These are phyloP conservation scores for Takifugu ocellatus DNA, from an alignment of 2,797 vertebrate genomes.

Conservation along the genomic window DNA sequence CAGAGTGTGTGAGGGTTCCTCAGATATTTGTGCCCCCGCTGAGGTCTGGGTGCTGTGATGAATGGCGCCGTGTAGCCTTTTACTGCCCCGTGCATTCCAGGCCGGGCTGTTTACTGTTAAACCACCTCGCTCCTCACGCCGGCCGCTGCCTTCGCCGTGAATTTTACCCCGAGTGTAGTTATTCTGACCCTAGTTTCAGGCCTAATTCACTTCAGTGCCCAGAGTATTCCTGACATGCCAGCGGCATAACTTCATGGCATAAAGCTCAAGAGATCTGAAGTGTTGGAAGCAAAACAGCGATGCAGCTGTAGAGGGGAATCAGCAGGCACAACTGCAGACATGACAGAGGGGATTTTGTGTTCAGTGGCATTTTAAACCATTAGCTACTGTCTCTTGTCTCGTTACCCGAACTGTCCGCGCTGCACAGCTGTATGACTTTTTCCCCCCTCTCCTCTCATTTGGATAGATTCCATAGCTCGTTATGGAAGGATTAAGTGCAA, in stretches of 20 bases:
- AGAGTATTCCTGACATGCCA: conserved; percentile 46
- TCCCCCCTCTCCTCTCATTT: conserved; percentile 7
- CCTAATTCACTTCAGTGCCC: conserved; percentile 33
- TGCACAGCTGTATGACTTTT: conserved; percentile 50
- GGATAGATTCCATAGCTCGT: conserved; percentile 54
- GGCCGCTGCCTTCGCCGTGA: conserved; percentile 44
- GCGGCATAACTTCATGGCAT: conserved; percentile 52
- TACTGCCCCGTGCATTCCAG: conserved; percentile 56
- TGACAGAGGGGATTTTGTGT: conserved; percentile 59
- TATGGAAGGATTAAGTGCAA: conserved; percentile 59
- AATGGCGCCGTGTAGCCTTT: conserved; percentile 56
- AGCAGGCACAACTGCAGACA: conserved; percentile 43
- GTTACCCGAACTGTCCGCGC: conserved; percentile 34
- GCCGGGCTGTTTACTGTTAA: conserved; percentile 63
- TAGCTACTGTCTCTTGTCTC: conserved; percentile 56
- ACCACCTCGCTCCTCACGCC: conserved; percentile 59
- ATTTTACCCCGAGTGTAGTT: conserved; percentile 34
- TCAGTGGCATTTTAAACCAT: conserved; percentile 58
- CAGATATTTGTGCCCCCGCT: conserved; percentile 44
- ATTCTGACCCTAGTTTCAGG: conserved; percentile 49
- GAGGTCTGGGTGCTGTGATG: conserved; percentile 53
- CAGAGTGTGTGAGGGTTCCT: conserved; percentile 21
- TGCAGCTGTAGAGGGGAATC: conserved; percentile 63
- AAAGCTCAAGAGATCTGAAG: conserved; percentile 59
- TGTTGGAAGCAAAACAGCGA: conserved; percentile 51